A percentile compares a stretch with the other conserved stretches of the same genome.
Conservation (phyloP, 2,888 invertebrate genomes). For the Ernsta delagoae region DNA sequence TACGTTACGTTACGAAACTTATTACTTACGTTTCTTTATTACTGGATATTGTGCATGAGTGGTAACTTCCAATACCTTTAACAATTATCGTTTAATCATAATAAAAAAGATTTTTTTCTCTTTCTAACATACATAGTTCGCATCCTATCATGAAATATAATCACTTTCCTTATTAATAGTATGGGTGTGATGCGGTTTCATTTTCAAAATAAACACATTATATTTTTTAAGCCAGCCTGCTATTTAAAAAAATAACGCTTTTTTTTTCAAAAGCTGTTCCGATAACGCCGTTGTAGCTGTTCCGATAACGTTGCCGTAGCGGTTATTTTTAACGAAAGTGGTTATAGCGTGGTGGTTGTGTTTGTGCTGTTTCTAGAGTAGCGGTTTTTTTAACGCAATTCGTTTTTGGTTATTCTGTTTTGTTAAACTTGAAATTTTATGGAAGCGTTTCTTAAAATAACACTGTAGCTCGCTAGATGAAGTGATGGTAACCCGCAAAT, state of each 20-base stretch:
- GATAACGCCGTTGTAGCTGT: background rate
- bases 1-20: too few species aligned
- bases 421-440: too few species aligned
- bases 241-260: conserved; percentile 6
- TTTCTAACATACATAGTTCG: background rate
- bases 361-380: conserved; percentile 22
- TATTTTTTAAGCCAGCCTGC: conserved; percentile 36
- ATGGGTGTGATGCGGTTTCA: conserved; percentile 55
- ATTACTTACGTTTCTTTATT: too few species aligned
- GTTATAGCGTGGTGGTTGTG: conserved; percentile 50
- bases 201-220: conserved; percentile 64
- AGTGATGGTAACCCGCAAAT: too few species aligned
- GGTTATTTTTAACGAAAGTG: conserved; percentile 59
- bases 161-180: conserved; percentile 63
- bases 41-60: background rate
- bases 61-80: too few species aligned
- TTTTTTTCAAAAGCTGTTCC: conserved; percentile 9
- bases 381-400: background rate
- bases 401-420: too few species aligned
- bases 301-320: conserved; percentile 21
- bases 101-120: background rate
- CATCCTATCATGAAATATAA: conserved; percentile 49
- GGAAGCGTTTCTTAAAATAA: too few species aligned
- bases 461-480: too few species aligned
- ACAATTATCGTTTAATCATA: too few species aligned